These are phyloP conservation scores for Ametastegia equiseti DNA, from an alignment of 2,888 invertebrate species.

Conservation along the genomic window DNA sequence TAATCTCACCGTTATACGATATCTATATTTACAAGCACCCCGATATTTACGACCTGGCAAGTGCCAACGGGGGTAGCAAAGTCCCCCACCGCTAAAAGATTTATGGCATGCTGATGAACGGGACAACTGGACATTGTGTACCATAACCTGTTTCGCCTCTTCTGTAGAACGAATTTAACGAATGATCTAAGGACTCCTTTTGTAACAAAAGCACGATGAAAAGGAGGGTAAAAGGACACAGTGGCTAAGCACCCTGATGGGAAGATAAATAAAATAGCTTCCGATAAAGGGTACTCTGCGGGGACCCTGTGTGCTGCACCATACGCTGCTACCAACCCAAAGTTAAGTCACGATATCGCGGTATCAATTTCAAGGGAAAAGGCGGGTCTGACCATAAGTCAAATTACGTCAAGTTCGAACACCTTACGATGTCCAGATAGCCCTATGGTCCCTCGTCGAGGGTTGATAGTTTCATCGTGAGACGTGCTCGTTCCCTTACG, in stretches of 20 bases:
- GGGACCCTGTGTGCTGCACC: neutral
- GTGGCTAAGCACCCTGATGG: conserved; percentile 8
- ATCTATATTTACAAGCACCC: conserved; percentile 36
- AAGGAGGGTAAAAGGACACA: neutral
- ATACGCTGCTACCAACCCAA: neutral
- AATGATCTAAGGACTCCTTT: too few species aligned
- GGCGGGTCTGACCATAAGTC: neutral
- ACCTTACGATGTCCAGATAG: neutral
- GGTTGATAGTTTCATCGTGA: conserved; percentile 14
- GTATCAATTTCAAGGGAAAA: conserved; percentile 4
- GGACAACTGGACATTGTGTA: conserved; percentile 12
- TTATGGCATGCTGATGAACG: conserved; percentile 32
- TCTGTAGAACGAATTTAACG: too few species aligned
- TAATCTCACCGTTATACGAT: conserved; percentile 38
- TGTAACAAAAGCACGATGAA: neutral
- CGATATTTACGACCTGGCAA: conserved; percentile 25
- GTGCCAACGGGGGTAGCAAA: conserved; percentile 17
- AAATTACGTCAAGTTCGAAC: neutral
- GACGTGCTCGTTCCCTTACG: neutral
- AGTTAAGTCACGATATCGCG: neutral
- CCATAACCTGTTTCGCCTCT: too few species aligned
- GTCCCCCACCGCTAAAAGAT: conserved; percentile 15
- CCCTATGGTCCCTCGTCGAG: too few species aligned
- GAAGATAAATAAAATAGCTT: conserved; percentile 34
- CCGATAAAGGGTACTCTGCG: conserved; percentile 16